Conservation (phyloP, 2,113 vertebrate species). For the Speoplatyrhinus poulsoni region DNA sequence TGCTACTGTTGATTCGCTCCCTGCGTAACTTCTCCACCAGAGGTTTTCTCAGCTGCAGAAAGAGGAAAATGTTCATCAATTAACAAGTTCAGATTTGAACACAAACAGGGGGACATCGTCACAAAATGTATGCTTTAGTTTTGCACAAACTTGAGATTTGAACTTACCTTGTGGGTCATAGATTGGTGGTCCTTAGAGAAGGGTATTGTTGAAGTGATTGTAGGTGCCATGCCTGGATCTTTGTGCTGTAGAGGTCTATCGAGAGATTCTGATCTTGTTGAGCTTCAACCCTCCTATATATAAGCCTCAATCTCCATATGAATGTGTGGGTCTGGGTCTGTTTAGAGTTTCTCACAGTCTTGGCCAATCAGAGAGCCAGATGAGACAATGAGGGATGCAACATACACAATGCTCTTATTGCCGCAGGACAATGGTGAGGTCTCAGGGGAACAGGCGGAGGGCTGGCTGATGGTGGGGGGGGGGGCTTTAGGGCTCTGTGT, state of each 20-base stretch:
- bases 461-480: slow-evolving; percentile 30
- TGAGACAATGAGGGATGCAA: slow-evolving; percentile 50
- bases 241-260: slow-evolving; percentile 59
- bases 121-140: not conserved
- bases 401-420: slow-evolving; percentile 50
- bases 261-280: slow-evolving; percentile 61
- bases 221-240: slow-evolving; percentile 68
- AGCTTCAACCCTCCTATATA: slow-evolving; percentile 69
- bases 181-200: slow-evolving; percentile 54
- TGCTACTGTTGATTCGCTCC: slow-evolving; percentile 73
- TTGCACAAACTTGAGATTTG: not conserved
- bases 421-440: slow-evolving; percentile 59
- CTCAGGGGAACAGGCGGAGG: slow-evolving; percentile 70
- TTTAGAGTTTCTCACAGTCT: slow-evolving; percentile 74
- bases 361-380: slow-evolving; percentile 64
- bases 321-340: slow-evolving; percentile 72
- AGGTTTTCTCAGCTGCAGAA: slow-evolving; percentile 63
- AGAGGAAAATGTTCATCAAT: slow-evolving; percentile 32
- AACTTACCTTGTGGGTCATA: slow-evolving; percentile 69
- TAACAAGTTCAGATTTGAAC: not conserved
- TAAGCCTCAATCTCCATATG: slow-evolving; percentile 74
- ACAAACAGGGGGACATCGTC: not conserved
- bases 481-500: slow-evolving; percentile 45
- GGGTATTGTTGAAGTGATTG: slow-evolving; percentile 54
- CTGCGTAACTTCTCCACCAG: slow-evolving; percentile 69